Evolutionary conservation across 2,797 vertebrate genomes (phyloP), one percentile per base, ranked within the genome.

Genomic region (Carapus acus): DNA sequence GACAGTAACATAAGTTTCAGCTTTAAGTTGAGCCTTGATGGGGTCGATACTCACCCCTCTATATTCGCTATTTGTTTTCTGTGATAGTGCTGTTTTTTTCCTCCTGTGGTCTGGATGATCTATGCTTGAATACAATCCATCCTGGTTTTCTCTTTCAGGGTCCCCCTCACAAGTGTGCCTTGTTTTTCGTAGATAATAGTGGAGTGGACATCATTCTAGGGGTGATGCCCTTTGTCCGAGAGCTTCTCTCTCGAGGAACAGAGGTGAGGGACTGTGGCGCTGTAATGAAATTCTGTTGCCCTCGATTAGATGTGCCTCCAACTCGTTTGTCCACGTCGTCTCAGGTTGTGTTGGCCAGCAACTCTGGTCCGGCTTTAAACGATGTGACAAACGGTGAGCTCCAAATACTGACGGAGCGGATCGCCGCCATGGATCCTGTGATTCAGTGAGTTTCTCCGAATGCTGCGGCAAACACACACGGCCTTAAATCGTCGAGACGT

Each of bases 171-270:
- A 94, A 92, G 93, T 99, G 96, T 93, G 96, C 96, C 88, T 94
- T 99, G 91, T 97, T 99, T 91, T 99, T 99, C 88, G 93, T 97
- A 90, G 96, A 99, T 92, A 99, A 99, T 90, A 99, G 96, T 86
- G 96, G 96, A 82, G 88, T 98, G 83, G 96, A 99, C 89, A 92
- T 98, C 84, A 98, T 99, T 88, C 91, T 99, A 81, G 96, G 96
- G 71, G 92, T 99, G 83, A 97, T 99, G 85, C 96, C 96, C 81
- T 97, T 98, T 90, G 90, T 99, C 82, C 88, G 96, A 89, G 96
- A 98, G 84, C 93, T 98, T 67, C 92, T 99, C 73, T 88, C 86
- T 85, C 87, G 94, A 77, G 95, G 96, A 72, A 98, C 96, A 3
- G 93, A 98, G 96, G 96, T 97, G 76, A 88, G 90, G 54, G 54